Percentiles rank a stretch among this genome's conserved stretches.
Conservation (phyloP, 2,888 invertebrate genomes). For the Cheilosia scutellata region DNA sequence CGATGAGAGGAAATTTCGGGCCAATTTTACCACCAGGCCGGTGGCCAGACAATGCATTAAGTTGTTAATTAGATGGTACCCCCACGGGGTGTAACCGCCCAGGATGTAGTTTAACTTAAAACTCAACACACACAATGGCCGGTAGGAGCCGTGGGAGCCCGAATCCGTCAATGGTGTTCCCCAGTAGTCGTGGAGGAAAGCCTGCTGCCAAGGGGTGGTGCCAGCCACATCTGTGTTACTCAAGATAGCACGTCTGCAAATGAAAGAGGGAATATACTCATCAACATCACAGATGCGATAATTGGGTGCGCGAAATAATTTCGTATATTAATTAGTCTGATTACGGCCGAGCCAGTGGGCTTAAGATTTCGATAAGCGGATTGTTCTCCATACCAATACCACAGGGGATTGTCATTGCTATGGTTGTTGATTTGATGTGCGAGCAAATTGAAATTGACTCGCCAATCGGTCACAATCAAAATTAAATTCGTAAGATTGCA, state of each 20-base stretch:
- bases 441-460: conserved; percentile 48
- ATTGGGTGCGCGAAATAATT: conserved; percentile 69
- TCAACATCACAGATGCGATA: conserved; percentile 39
- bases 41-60: conserved; percentile 94
- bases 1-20: conserved; percentile 88
- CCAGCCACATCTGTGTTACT: conserved; percentile 96
- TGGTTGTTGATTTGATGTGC: conserved; percentile 44
- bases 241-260: conserved; percentile 96
- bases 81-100: conserved; percentile 91
- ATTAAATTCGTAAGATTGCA: conserved; percentile 16
- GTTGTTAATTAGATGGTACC: conserved; percentile 94
- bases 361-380: conserved; percentile 58
- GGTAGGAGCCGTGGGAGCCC: conserved; percentile 98
- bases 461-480: conserved; percentile 43
- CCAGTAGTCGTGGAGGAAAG: conserved; percentile 98
- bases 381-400: conserved; percentile 43
- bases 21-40: conserved; percentile 91
- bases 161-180: conserved; percentile 96
- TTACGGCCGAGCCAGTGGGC: conserved; percentile 47
- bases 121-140: conserved; percentile 95
- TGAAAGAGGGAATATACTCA: conserved; percentile 76
- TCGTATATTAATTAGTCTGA: conserved; percentile 63
- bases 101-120: conserved; percentile 93
- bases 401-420: conserved; percentile 27
- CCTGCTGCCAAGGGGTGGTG: conserved; percentile 91